phyloP scores from a whole-genome alignment of 2,797 vertebrate genomes.

The Masticophis lateralis region DNA sequence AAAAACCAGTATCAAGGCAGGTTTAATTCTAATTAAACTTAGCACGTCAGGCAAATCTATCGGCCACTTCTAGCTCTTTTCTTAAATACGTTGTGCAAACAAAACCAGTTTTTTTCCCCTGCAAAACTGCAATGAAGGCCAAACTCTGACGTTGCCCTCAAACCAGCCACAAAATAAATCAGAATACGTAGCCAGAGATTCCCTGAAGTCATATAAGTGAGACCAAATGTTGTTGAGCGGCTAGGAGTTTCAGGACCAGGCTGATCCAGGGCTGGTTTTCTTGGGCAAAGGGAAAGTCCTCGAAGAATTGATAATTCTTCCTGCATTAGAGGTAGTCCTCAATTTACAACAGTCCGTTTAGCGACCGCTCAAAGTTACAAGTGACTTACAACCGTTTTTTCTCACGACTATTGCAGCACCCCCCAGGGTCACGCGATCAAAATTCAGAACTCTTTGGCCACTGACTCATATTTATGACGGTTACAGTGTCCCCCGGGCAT shows the following conservation, averaged over 20 bases:
- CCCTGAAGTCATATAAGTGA: not conserved
- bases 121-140: not conserved
- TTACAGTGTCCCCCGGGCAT: too few species aligned
- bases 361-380: too few species aligned
- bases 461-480: too few species aligned
- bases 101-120: too few species aligned
- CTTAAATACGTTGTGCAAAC: not conserved
- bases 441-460: too few species aligned
- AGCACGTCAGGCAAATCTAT: not conserved
- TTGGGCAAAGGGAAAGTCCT: not conserved
- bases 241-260: not conserved
- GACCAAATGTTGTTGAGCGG: not conserved
- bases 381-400: too few species aligned
- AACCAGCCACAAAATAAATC: not conserved
- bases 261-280: not conserved
- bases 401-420: too few species aligned
- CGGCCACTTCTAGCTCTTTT: accelerated
- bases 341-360: too few species aligned
- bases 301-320: too few species aligned
- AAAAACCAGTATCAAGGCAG: not conserved
- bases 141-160: not conserved
- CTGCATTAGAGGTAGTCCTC: not conserved
- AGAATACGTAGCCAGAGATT: not conserved
- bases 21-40: not conserved
- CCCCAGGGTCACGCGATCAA: too few species aligned